These are phyloP conservation scores for Yponomeuta sedellus DNA, from an alignment of 2,888 invertebrate species.

Conservation along the genomic window DNA sequence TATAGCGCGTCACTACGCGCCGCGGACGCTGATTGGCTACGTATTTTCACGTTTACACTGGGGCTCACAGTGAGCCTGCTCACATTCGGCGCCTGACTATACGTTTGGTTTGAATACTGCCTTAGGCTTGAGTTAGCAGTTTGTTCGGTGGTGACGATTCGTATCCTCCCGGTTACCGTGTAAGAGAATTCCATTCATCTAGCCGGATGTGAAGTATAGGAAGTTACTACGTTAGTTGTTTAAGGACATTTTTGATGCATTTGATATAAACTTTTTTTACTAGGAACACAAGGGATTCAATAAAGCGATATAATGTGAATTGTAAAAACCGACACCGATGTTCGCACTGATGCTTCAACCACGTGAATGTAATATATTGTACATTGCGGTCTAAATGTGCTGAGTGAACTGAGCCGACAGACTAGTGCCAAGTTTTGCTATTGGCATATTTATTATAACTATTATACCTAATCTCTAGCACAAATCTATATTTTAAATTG, in stretches of 20 bases:
- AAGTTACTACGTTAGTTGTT: constrained; percentile 71
- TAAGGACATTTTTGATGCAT: constrained; percentile 76
- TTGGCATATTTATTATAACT: constrained; percentile 57
- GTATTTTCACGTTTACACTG: no score
- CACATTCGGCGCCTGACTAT: no score
- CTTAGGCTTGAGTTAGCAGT: background rate
- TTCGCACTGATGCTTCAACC: constrained; percentile 71
- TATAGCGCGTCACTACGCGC: no score
- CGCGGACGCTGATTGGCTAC: no score
- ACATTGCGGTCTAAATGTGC: constrained; percentile 74
- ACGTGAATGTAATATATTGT: constrained; percentile 74
- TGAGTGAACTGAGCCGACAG: constrained; percentile 72
- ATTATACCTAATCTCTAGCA: constrained; percentile 46
- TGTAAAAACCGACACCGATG: constrained; percentile 68
- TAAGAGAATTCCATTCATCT: constrained; percentile 61
- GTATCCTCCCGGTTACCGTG: background rate
- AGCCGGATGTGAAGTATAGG: constrained; percentile 62
- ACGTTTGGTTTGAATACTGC: no score
- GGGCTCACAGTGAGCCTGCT: no score
- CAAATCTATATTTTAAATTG: constrained; percentile 48
- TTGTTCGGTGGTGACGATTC: background rate
- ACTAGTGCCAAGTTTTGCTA: constrained; percentile 72
- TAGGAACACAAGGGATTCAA: constrained; percentile 65
- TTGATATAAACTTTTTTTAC: constrained; percentile 77
- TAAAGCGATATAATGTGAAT: constrained; percentile 57